Evolutionary conservation across 92 coral and sea anemone species (phyloP).

Genomic region (Meandrina meandrites): DNA sequence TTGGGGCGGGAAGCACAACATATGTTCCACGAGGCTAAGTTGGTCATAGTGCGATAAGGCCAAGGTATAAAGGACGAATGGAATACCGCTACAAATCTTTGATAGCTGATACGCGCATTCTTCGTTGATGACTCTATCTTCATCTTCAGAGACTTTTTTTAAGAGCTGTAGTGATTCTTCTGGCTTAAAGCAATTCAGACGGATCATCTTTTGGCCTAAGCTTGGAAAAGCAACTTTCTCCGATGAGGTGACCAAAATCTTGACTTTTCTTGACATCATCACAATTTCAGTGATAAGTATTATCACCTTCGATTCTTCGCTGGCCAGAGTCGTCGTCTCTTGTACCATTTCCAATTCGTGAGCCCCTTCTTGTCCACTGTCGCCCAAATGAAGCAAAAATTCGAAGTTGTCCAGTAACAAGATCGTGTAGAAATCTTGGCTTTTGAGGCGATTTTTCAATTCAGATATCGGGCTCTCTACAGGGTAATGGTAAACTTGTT

Average conservation of each 20-base stretch:
- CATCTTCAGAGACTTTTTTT: constrained; percentile 24
- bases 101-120: constrained; percentile 29
- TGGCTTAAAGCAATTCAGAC: constrained; percentile 10
- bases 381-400: not conserved
- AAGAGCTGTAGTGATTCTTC: constrained; percentile 21
- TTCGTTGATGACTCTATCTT: not conserved
- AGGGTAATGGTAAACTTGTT: constrained; percentile 1
- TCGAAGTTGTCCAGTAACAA: constrained; percentile 21
- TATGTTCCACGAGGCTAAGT: not conserved
- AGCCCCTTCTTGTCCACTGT: not conserved
- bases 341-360: not conserved
- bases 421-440: not conserved
- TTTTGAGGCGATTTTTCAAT: not conserved
- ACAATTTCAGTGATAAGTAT: constrained; percentile 25
- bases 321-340: not conserved
- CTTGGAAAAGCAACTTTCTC: constrained; percentile 16
- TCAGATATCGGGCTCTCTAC: not conserved
- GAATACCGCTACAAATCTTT: constrained; percentile 56
- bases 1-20: not conserved
- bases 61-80: constrained; percentile 27
- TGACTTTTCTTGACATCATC: constrained; percentile 30
- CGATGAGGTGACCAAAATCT: constrained; percentile 51
- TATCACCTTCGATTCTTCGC: not conserved
- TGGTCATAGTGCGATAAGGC: not conserved
- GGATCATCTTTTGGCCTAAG: not conserved